Evolutionary conservation across 1,140 invertebrate genomes (phyloP).

Genomic region (Dreissena rostriformis): DNA sequence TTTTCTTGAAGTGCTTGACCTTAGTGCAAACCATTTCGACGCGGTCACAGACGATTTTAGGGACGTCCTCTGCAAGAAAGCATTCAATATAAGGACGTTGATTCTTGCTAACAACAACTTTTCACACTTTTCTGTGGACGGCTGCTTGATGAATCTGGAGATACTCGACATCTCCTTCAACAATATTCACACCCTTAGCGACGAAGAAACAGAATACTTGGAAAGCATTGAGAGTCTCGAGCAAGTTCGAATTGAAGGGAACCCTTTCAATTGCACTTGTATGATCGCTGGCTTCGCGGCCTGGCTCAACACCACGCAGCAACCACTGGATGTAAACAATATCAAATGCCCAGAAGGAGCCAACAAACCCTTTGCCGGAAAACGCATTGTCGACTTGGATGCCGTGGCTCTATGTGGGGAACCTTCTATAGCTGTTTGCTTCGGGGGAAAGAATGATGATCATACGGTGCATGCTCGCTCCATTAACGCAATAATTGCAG

Average conservation of each 20-base stretch:
- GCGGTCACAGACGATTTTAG: not conserved
- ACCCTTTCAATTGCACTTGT: constrained; percentile 40
- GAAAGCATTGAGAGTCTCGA: constrained; percentile 32
- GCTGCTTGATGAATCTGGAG: constrained; percentile 23
- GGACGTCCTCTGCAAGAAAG: constrained; percentile 5
- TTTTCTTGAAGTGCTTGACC: not conserved
- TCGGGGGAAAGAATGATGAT: not conserved
- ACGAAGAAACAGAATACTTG: constrained; percentile 8
- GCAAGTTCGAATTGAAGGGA: constrained; percentile 15
- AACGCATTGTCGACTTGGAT: constrained; percentile 4
- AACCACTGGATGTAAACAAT: constrained; percentile 14
- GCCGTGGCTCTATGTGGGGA: constrained; percentile 6
- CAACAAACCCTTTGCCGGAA: not conserved
- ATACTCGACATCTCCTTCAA: constrained; percentile 23
- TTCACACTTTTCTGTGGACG: not conserved
- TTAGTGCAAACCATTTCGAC: constrained; percentile 22
- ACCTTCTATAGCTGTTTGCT: constrained; percentile 20
- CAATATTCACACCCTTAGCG: not conserved
- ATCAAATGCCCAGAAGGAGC: not conserved
- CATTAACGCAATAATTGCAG: not conserved
- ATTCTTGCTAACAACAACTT: constrained; percentile 30
- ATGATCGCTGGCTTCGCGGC: not conserved
- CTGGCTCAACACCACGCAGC: constrained; percentile 10
- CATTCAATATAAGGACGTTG: not conserved
- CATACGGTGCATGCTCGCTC: not conserved